phyloP scores from a whole-genome alignment of 2,797 vertebrate genomes.

The Parambassis ranga region DNA sequence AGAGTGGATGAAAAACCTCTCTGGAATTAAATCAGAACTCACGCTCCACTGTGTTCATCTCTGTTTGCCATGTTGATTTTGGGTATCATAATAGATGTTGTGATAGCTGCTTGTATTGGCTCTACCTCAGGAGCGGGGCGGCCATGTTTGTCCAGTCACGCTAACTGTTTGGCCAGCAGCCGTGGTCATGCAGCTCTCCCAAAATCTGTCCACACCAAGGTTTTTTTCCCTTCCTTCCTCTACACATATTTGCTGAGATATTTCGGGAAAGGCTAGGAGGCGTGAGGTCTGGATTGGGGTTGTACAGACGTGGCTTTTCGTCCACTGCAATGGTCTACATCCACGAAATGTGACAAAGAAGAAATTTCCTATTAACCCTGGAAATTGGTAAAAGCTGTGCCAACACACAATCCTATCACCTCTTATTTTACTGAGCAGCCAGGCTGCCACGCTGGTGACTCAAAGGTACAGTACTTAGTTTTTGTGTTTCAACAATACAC shows the following conservation, averaged over 20 bases:
- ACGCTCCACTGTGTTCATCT: not conserved
- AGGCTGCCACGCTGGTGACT: constrained; percentile 24
- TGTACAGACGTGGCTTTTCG: not conserved
- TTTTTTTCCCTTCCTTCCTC: not conserved
- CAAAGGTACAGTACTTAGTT: constrained; percentile 28
- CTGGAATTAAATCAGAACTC: constrained; percentile 2
- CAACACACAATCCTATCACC: constrained; percentile 68
- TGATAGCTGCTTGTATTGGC: constrained; percentile 4
- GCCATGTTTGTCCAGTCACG: constrained; percentile 50
- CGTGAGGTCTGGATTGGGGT: not conserved
- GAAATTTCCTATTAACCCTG: constrained; percentile 72
- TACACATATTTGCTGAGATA: constrained; percentile 13
- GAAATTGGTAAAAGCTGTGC: constrained; percentile 77
- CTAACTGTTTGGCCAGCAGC: constrained; percentile 11
- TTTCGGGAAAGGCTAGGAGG: constrained; percentile 10
- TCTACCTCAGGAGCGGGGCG: not conserved
- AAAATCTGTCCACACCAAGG: constrained; percentile 10
- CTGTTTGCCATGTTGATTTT: constrained; percentile 17
- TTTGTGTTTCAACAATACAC: constrained; percentile 33
- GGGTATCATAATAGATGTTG: constrained; percentile 12
- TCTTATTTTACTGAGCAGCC: constrained; percentile 33
- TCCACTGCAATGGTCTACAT: not conserved
- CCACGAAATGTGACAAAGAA: constrained; percentile 35
- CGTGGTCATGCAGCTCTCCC: not conserved
- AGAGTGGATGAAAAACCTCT: constrained; percentile 17